phyloP scores from a whole-genome alignment of 1,140 invertebrate genomes.

The Acyrthosiphon pisum region DNA sequence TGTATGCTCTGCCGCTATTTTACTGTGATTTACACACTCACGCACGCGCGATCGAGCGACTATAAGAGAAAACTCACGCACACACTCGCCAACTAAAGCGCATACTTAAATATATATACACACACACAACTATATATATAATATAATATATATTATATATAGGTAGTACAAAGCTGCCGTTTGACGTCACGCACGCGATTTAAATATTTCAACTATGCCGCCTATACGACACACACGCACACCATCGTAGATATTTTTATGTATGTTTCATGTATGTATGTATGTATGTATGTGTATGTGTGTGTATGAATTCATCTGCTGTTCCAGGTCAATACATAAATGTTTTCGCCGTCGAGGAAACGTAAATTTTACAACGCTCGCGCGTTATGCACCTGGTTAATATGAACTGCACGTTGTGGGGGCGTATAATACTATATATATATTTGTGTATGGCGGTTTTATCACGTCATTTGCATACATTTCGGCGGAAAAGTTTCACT shows the following conservation, averaged over 20 bases:
- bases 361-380: constrained; percentile 14
- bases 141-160: neutral
- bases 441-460: constrained; percentile 2
- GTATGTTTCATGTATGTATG: no score
- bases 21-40: neutral
- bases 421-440: neutral
- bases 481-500: constrained; percentile 22
- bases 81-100: neutral
- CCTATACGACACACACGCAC: neutral
- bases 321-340: neutral
- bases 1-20: neutral
- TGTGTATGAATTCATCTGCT: neutral
- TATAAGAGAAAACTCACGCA: neutral
- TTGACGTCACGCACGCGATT: constrained; percentile 6
- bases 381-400: constrained; percentile 42
- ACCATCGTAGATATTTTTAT: neutral
- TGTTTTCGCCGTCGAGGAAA: neutral
- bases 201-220: constrained; percentile 12
- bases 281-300: neutral
- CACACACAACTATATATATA: neutral
- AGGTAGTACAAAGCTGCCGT: neutral
- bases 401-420: constrained; percentile 39
- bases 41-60: no score
- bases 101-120: neutral
- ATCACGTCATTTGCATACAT: constrained; percentile 56